phyloP scores from a whole-genome alignment of 2,888 invertebrate genomes.

The Aricia artaxerxes region DNA sequence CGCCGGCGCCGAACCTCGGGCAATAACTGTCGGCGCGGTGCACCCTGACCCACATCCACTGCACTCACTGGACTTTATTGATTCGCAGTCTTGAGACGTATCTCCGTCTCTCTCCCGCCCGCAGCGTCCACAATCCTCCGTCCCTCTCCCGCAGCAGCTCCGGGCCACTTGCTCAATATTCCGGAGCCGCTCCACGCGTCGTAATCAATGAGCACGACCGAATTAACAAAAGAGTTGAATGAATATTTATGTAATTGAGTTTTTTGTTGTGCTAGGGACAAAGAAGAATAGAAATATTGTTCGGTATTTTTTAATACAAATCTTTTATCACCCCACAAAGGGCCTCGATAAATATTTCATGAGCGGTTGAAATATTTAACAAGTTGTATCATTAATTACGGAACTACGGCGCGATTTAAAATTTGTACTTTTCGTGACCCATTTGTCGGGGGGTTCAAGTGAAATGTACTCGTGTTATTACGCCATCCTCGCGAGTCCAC shows the following conservation, averaged over 20 bases:
- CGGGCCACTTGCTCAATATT: constrained; percentile 77
- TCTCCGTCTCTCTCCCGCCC: constrained; percentile 61
- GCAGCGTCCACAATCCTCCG: constrained; percentile 49
- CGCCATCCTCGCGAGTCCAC: constrained; percentile 4
- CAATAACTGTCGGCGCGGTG: constrained; percentile 74
- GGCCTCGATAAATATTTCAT: neutral
- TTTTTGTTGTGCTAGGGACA: neutral
- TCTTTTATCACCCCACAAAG: neutral
- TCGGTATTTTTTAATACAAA: neutral
- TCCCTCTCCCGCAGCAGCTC: constrained; percentile 53
- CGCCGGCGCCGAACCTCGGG: constrained; percentile 45
- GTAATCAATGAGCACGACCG: constrained; percentile 52
- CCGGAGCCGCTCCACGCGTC: constrained; percentile 65
- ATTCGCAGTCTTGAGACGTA: constrained; percentile 80
- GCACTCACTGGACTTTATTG: constrained; percentile 81
- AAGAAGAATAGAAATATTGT: constrained; percentile 12
- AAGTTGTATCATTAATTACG: neutral
- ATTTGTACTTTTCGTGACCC: constrained; percentile 16
- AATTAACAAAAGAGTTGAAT: constrained; percentile 28
- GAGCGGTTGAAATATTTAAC: constrained; percentile 16
- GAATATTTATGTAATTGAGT: constrained; percentile 2
- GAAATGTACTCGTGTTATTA: constrained; percentile 20
- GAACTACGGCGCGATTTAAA: constrained; percentile 4
- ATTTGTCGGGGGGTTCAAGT: constrained; percentile 12
- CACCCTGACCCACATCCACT: constrained; percentile 77